Evolutionary conservation across 2,888 invertebrate species (phyloP), one percentile per base, ranked within the genome.

Genomic region (Synergus umbraculus): DNA sequence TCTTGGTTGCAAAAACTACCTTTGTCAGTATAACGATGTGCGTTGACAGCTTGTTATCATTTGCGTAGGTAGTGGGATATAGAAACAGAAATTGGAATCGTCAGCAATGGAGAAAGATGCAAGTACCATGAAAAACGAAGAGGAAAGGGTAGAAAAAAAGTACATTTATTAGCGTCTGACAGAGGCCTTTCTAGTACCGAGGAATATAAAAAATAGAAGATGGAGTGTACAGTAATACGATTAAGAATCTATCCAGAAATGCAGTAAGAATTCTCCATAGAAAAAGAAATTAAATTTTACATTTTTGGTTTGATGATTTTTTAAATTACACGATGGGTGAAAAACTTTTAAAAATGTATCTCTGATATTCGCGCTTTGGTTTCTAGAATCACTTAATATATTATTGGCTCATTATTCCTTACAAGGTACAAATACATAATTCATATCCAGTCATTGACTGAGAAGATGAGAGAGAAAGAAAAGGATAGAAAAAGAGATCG

Each of bases 1-100:
- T 69, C 69, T 69, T 77, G 46, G 49, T 64, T 77, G 66, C 79
- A 78, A 80, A 78, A 78, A 80, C 64, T 18, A 78, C 58, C 80
- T 78, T 73, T 73, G 65, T 78, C 78, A 78, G 73, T 13, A 64
- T 80, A 80, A 80, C 73, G 78, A 78, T 80, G 78, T 69, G 63
- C 73, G 49, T 69, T 64, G 77, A 77, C 77, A 77, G 77, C 54
- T 49, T 79, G 69, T 66, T 79, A 79, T 79, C 79, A 46, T 67
- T 12, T 37, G 67, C 60, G 77, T 79, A 77, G 79, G 79, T 58
- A 78, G 78, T 63, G 63, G 18, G 44, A 66, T 77, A 66, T 54
- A 54, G 49, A 66, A 65, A 77, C 77, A 65, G 77, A 66, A 66
- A 77, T 77, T 43, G 54, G 54, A 66, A 79, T 76, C 65, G 29